Percentiles rank a stretch among this genome's conserved stretches.
Conservation (phyloP, 1,140 invertebrate genomes). For the Macrosteles quadrilineatus region DNA sequence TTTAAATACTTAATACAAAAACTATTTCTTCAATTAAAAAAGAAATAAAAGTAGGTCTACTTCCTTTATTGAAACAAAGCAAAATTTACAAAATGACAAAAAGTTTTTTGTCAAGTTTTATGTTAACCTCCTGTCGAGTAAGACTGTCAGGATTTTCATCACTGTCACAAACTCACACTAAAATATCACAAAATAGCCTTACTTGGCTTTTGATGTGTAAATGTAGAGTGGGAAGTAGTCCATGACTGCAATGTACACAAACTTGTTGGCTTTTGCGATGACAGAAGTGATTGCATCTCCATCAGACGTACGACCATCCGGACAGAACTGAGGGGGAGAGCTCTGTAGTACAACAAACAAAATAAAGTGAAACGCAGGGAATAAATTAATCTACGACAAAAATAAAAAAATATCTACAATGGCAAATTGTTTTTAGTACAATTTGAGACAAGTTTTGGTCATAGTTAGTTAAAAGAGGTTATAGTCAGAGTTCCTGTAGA, state of each 20-base stretch:
- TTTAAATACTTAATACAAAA: too few species aligned
- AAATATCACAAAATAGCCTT: neutral
- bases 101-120: neutral
- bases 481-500: too few species aligned
- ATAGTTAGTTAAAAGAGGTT: too few species aligned
- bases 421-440: too few species aligned
- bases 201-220: conserved; percentile 65
- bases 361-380: too few species aligned
- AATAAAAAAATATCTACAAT: neutral
- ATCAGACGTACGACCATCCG: conserved; percentile 79
- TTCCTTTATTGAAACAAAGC: too few species aligned
- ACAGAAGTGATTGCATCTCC: conserved; percentile 80
- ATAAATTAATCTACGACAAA: neutral
- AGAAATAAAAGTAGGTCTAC: too few species aligned
- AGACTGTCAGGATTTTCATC: neutral
- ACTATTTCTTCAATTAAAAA: too few species aligned
- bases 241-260: conserved; percentile 95
- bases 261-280: conserved; percentile 80
- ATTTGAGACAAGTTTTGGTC: too few species aligned
- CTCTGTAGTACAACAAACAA: conserved; percentile 71
- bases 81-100: too few species aligned
- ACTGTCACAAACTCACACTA: neutral
- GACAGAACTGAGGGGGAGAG: conserved; percentile 85
- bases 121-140: neutral
- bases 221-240: conserved; percentile 89